Evolutionary conservation across 2,888 invertebrate species (phyloP), one percentile per base, ranked within the genome.

Genomic region (Hesperia comma): DNA sequence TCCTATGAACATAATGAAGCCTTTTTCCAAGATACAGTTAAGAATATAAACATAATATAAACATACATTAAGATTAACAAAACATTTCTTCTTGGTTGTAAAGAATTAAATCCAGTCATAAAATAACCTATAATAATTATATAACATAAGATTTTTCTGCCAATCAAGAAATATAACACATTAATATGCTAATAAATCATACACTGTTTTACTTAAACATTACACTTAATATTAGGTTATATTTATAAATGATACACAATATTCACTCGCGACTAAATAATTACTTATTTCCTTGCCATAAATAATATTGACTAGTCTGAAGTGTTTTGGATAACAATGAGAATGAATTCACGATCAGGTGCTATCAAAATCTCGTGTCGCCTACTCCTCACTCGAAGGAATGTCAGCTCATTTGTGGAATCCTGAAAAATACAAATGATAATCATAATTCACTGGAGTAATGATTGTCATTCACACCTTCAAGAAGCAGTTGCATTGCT

Each of bases 281-380:
- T 37, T 8, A 10, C 37, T 37, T 37, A 37, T 37, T 37, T 1
- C 37, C 37, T 37, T 12, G 10, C 37, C 12, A 12, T 37, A 8
- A 8, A 12, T 37, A 8, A 8, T 53, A 12, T 12, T 55, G 61
- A 58, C 74, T 90, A 93, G 76, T 93, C 93, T 33, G 93, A 85
- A 67, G 97, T 98, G 89, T 97, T 97, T 86, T 98, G 98, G 79
- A 99, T 96, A 51, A 98, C 98, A 83, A 98, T 98, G 51, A 99
- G 93, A 83, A 98, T 96, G 83, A 98, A 99, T 84, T 99, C 98
- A 84, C 97, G 97, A 82, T 99, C 98, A 26, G 99, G 99, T 21
- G 99, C 99, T 61, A 99, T 97, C 95, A 99, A 97, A 77, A 99
- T 98, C 93, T 99, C 99, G 83, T 99, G 98, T 85, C 99, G 98